phyloP scores from a whole-genome alignment of 2,888 invertebrate species.

The Sphaeridia pumilis region DNA sequence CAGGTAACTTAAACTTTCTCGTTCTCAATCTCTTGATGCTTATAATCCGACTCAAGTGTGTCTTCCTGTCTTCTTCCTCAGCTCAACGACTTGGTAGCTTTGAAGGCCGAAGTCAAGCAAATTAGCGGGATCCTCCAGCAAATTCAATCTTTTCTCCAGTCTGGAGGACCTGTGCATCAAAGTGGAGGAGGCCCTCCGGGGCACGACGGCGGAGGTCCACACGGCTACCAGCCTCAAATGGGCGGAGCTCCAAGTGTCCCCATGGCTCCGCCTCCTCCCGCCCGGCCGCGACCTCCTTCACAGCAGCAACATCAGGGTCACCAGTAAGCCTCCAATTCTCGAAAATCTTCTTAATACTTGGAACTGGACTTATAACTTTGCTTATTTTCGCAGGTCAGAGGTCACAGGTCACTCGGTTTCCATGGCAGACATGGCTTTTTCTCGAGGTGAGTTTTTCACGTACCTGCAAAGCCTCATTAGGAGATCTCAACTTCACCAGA shows the following conservation, averaged over 20 bases:
- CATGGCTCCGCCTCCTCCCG: not conserved
- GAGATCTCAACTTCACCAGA: no score
- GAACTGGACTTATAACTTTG: no score
- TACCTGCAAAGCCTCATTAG: no score
- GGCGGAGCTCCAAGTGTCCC: not conserved
- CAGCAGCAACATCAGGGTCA: slow-evolving; percentile 23
- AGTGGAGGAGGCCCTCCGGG: no score
- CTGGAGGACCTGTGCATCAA: no score
- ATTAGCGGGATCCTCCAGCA: slow-evolving; percentile 52
- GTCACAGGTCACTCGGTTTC: slow-evolving; percentile 22
- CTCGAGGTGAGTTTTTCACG: slow-evolving; percentile 18
- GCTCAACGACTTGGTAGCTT: slow-evolving; percentile 53
- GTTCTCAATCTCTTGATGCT: not conserved
- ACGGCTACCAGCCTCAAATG: no score
- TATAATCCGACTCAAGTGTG: not conserved
- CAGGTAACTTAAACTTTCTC: slow-evolving; percentile 39
- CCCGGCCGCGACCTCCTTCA: slow-evolving; percentile 8
- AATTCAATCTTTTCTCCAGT: slow-evolving; percentile 54
- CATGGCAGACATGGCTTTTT: slow-evolving; percentile 31
- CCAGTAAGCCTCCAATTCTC: not conserved
- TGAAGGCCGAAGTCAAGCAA: slow-evolving; percentile 54
- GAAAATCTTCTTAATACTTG: no score
- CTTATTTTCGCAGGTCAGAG: slow-evolving; percentile 26
- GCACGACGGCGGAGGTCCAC: no score
- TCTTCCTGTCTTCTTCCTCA: no score